Evolutionary conservation across 2,113 vertebrate genomes (phyloP).

Genomic region (Nibea coibor): DNA sequence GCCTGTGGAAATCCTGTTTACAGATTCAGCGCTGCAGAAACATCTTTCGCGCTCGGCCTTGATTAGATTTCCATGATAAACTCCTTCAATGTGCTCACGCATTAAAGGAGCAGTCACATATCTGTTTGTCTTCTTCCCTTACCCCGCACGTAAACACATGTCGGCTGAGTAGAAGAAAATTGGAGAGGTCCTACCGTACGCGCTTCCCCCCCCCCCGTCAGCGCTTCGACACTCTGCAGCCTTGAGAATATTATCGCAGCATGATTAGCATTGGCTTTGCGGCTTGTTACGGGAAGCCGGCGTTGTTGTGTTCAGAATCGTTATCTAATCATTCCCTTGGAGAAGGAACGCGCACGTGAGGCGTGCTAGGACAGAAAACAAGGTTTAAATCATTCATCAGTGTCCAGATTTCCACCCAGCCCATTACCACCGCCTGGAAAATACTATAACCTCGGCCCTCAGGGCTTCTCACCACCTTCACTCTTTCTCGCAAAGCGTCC

Average conservation of each 20-base stretch:
- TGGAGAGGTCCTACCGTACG: neutral
- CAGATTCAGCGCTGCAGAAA: slow-evolving; percentile 19
- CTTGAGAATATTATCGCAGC: slow-evolving; percentile 16
- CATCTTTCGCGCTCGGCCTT: slow-evolving; percentile 24
- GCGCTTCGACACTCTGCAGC: neutral
- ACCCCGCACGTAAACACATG: neutral
- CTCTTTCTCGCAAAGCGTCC: neutral
- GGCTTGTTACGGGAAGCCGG: slow-evolving; percentile 37
- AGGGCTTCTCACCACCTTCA: neutral
- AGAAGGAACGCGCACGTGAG: neutral
- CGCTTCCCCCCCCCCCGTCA: neutral
- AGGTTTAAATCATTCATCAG: slow-evolving; percentile 47
- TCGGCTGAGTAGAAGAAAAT: neutral
- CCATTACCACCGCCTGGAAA: slow-evolving; percentile 3
- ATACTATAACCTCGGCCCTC: slow-evolving; percentile 5
- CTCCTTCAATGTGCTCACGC: slow-evolving; percentile 34
- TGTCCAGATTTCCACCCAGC: slow-evolving; percentile 18
- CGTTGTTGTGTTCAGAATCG: slow-evolving; percentile 37
- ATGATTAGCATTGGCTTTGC: slow-evolving; percentile 30
- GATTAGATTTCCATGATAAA: slow-evolving; percentile 60
- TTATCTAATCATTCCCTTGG: slow-evolving; percentile 30
- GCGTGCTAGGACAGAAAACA: slow-evolving; percentile 2
- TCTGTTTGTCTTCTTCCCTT: neutral
- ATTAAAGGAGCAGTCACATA: neutral
- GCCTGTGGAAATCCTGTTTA: slow-evolving; percentile 54